A percentile compares a stretch with the other conserved stretches of the same genome.
phyloP scores from a whole-genome alignment of 2,113 vertebrate species.

The Onychostruthus taczanowskii region DNA sequence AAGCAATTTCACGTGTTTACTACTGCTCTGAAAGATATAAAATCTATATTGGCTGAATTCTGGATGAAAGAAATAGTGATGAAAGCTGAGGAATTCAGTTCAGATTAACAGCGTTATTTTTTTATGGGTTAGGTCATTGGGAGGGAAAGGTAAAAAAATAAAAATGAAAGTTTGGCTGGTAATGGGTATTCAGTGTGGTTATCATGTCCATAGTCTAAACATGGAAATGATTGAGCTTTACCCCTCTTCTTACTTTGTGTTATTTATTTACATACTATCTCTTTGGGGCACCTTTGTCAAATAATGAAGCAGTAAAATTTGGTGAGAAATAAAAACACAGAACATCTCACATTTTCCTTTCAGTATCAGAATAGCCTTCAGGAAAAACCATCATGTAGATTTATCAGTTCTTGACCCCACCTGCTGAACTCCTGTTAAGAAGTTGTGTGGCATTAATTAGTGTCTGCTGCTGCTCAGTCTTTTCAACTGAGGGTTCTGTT shows the following conservation, averaged over 20 bases:
- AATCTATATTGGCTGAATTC: neutral
- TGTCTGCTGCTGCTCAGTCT: neutral
- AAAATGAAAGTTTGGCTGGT: neutral
- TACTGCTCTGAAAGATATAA: slow-evolving; percentile 7
- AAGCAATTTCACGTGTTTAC: slow-evolving; percentile 48
- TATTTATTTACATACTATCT: neutral
- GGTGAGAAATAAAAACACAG: neutral
- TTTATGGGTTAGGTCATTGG: neutral
- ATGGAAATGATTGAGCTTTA: neutral
- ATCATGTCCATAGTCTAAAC: accelerated
- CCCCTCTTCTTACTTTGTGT: neutral
- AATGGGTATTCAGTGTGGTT: neutral
- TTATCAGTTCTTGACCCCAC: neutral
- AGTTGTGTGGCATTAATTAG: neutral
- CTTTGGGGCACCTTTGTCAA: neutral
- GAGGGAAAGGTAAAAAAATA: neutral
- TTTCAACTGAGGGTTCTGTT: neutral
- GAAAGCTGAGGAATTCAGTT: neutral
- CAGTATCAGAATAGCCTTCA: neutral
- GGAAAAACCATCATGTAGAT: neutral
- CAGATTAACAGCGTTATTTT: neutral
- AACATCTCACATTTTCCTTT: neutral
- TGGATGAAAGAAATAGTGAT: neutral
- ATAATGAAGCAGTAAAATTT: neutral
- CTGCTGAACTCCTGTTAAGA: neutral